phyloP scores from a whole-genome alignment of 2,888 invertebrate genomes.

The Heliconius ismenius region DNA sequence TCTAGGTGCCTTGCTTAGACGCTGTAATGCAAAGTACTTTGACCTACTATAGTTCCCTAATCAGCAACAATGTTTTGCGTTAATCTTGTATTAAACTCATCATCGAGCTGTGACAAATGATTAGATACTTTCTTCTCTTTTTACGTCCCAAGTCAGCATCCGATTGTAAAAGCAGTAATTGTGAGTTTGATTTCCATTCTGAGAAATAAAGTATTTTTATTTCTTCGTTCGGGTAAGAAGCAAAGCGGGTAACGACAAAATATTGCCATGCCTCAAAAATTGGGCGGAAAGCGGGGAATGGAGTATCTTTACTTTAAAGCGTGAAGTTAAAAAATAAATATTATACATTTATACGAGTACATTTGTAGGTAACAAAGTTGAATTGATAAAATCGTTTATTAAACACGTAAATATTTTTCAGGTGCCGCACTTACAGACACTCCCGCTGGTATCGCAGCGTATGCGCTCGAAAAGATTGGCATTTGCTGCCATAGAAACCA shows the following conservation, averaged over 20 bases:
- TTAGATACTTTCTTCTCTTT: no score
- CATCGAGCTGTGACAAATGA: no score
- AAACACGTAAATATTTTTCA: background rate
- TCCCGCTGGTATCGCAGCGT: conserved; percentile 92
- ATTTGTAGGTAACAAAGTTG: background rate
- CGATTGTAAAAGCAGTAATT: no score
- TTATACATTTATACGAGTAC: background rate
- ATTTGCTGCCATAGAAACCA: conserved; percentile 84
- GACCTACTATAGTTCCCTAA: conserved; percentile 15
- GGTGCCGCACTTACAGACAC: conserved; percentile 75
- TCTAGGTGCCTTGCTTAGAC: conserved; percentile 2
- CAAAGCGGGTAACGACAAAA: background rate
- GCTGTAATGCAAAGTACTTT: conserved; percentile 14
- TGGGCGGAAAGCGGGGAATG: background rate
- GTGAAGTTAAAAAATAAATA: background rate
- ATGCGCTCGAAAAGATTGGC: conserved; percentile 93
- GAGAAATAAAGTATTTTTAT: background rate
- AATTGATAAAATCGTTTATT: background rate
- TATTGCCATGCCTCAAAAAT: background rate
- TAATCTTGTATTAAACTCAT: background rate
- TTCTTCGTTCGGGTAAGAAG: background rate
- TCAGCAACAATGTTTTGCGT: conserved; percentile 8
- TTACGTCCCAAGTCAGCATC: no score
- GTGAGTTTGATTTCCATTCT: no score
- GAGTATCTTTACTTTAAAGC: background rate